phyloP scores from a whole-genome alignment of 2,888 invertebrate species.

The Myathropa florea region DNA sequence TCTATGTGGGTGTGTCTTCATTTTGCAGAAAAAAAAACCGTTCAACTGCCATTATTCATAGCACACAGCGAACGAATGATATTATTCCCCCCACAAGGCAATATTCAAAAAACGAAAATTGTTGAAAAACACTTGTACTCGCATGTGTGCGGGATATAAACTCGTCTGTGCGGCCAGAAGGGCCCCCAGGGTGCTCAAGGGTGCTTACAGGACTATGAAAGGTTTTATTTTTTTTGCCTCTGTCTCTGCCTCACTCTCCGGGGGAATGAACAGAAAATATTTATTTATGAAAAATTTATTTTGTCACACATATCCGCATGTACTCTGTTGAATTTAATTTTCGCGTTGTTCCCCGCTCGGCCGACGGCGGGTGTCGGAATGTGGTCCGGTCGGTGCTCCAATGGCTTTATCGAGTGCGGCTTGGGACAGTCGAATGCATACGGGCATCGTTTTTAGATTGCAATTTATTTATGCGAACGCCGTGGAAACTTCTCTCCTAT shows the following conservation, averaged over 20 bases:
- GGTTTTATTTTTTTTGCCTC: slow-evolving; percentile 7
- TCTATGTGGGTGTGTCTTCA: neutral
- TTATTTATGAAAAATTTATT: slow-evolving; percentile 62
- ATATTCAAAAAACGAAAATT: slow-evolving; percentile 42
- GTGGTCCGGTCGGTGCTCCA: neutral
- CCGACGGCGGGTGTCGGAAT: neutral
- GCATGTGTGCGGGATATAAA: neutral
- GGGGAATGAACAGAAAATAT: slow-evolving; percentile 27
- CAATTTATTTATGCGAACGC: slow-evolving; percentile 45
- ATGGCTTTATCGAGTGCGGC: slow-evolving; percentile 13
- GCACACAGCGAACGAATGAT: slow-evolving; percentile 14
- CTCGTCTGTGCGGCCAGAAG: slow-evolving; percentile 16
- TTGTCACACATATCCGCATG: neutral
- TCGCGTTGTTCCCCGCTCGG: neutral
- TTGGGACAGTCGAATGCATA: slow-evolving; percentile 4
- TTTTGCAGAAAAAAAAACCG: neutral
- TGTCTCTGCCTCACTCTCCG: neutral
- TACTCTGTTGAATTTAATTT: slow-evolving; percentile 54
- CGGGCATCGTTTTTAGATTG: slow-evolving; percentile 49
- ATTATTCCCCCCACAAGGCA: slow-evolving; percentile 26
- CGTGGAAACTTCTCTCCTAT: slow-evolving; percentile 22
- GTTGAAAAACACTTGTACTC: neutral
- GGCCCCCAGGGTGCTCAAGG: slow-evolving; percentile 38
- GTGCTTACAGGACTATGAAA: slow-evolving; percentile 30
- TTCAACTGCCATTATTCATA: slow-evolving; percentile 41